Percentiles rank a stretch among this genome's conserved stretches.
phyloP scores from a whole-genome alignment of 2,797 vertebrate species.

The Eurystomus glaucurus region DNA sequence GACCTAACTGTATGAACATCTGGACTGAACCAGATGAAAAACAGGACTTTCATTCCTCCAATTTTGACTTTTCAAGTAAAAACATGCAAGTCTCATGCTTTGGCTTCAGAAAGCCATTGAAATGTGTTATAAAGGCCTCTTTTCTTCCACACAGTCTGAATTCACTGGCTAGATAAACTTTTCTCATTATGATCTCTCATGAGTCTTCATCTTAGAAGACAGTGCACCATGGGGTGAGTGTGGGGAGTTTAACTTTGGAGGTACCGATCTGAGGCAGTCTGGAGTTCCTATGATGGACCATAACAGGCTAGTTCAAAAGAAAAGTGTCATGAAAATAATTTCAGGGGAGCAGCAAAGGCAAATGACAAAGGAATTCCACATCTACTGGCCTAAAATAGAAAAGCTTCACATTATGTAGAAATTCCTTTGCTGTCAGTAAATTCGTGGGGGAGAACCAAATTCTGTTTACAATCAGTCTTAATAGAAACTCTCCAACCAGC shows the following conservation, averaged over 20 bases:
- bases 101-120: neutral
- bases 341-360: neutral
- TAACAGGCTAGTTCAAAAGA: neutral
- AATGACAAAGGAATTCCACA: neutral
- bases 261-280: neutral
- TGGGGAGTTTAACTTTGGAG: neutral
- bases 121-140: neutral
- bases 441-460: neutral
- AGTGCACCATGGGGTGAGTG: neutral
- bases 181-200: accelerated
- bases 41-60: neutral
- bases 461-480: neutral
- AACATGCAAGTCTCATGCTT: neutral
- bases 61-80: neutral
- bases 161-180: neutral
- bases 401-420: neutral
- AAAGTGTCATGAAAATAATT: neutral
- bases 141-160: neutral
- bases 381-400: neutral
- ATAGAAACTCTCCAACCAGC: neutral
- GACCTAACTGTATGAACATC: neutral
- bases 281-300: neutral
- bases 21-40: neutral
- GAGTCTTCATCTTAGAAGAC: neutral
- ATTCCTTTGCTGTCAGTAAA: neutral